Evolutionary conservation across 1,140 invertebrate genomes (phyloP), one percentile per base, ranked within the genome.

Genomic region (Brachionus asplanchnoidis): DNA sequence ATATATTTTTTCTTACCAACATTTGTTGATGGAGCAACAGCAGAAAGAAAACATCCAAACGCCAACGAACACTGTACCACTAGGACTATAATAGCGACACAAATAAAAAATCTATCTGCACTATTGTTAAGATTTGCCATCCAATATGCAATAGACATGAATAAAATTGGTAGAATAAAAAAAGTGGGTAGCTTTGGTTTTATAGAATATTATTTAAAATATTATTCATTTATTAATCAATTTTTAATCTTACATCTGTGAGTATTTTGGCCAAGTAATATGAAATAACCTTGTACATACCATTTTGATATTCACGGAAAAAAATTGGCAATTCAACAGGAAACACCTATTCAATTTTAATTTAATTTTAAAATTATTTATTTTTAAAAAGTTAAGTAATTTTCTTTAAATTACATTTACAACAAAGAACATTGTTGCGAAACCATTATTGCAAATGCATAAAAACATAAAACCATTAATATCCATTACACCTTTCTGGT

Each of bases 101-200:
- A 80, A 9, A 56, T 80, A 17, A 80, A 56, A 53, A 80, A 80
- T 32, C 78, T n/a, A 8, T 53, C 78, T 9, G 32, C 23, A 40
- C 46, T 32, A 20, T 65, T 80, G 46, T 80, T 80, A 42, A 80
- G 56, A 80, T 80, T 80, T 0, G 78, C 78, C 78, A 80, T 80
- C 78, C 78, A 80, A 65, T 80, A 80, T n/a, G 40, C 78, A 40
- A 80, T 80, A 8, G 28, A 53, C 50, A 65, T 80, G 12, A 80
- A 75, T 14, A 75, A 36, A 17, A 75, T 75, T 42, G 70, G 70
- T 44, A 75, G 12, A 17, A 98, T 93, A 94, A 90, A 97, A 97
- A 1, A 97, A 89, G 8, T 95, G 85, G 0, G 96, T 95, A 53
- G 96, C 92, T 0, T 90, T 17, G 93, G 93, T 26, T 94, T 95